Evolutionary conservation across 2,113 vertebrate genomes (phyloP).

Genomic region (Lagopus leucura): DNA sequence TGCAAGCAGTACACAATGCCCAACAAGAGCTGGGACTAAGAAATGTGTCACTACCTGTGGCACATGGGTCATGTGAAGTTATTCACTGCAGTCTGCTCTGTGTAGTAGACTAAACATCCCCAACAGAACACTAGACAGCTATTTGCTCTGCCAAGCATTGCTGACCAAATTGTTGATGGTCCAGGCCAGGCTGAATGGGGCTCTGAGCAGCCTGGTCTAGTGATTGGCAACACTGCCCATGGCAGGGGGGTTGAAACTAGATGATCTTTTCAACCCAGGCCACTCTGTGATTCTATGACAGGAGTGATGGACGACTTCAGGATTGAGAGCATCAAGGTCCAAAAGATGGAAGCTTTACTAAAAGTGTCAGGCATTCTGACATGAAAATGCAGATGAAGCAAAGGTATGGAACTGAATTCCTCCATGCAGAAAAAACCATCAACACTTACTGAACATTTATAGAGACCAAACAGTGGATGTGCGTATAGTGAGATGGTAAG

Average conservation of each 20-base stretch:
- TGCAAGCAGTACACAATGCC: neutral
- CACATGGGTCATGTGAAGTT: neutral
- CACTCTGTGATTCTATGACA: no score
- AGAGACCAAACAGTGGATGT: neutral
- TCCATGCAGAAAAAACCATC: no score
- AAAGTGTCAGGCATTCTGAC: no score
- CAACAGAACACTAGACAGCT: neutral
- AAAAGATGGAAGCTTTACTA: neutral
- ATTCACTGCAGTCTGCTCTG: rapidly evolving
- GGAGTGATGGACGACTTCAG: neutral
- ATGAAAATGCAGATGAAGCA: no score
- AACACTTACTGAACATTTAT: neutral
- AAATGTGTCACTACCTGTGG: neutral
- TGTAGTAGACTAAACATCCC: neutral
- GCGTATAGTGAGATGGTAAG: neutral
- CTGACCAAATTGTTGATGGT: neutral
- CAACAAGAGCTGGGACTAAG: neutral
- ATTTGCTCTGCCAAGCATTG: neutral
- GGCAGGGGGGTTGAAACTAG: no score
- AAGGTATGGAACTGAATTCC: no score
- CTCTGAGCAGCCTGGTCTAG: no score
- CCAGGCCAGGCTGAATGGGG: neutral
- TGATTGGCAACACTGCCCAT: no score
- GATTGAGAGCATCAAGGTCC: neutral
- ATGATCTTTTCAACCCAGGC: no score